A percentile compares a stretch with the other conserved stretches of the same genome.
phyloP scores from a whole-genome alignment of 2,888 invertebrate genomes.

The Drosophila birchii region DNA sequence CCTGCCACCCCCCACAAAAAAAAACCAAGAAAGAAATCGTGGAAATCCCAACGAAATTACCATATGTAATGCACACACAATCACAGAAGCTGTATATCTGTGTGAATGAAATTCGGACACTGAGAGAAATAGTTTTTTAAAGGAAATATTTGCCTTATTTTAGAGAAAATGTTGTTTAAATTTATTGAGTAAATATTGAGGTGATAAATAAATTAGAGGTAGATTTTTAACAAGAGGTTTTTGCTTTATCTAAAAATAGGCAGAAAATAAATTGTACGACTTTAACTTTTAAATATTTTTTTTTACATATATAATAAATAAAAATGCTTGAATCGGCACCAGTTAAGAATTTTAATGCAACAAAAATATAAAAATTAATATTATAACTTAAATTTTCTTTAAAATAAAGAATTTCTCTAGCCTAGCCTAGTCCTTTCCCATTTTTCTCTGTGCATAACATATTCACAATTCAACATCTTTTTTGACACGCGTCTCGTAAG shows the following conservation, averaged over 20 bases:
- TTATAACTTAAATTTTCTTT: neutral
- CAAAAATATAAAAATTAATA: no score
- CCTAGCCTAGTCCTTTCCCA: accelerated
- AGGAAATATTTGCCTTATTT: accelerated
- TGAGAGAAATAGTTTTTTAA: neutral
- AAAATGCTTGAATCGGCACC: no score
- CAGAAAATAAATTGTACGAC: neutral
- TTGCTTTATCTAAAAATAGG: neutral
- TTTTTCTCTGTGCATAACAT: conserved; percentile 15
- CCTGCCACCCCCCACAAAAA: conserved; percentile 4
- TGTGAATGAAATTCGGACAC: conserved; percentile 23
- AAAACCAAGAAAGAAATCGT: conserved; percentile 13
- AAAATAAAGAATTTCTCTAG: neutral
- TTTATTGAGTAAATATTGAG: no score
- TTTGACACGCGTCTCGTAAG: conserved; percentile 35
- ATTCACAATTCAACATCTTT: conserved; percentile 27
- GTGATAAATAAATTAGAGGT: neutral
- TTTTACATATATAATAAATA: no score
- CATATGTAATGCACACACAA: conserved; percentile 64
- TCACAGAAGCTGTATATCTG: conserved; percentile 18
- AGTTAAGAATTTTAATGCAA: no score
- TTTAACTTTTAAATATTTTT: neutral
- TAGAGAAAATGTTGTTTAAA: no score
- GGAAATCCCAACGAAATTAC: conserved; percentile 51
- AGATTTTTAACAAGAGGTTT: neutral